Evolutionary conservation across 2,113 vertebrate species (phyloP).

Genomic region (Dolichotis patagonum): DNA sequence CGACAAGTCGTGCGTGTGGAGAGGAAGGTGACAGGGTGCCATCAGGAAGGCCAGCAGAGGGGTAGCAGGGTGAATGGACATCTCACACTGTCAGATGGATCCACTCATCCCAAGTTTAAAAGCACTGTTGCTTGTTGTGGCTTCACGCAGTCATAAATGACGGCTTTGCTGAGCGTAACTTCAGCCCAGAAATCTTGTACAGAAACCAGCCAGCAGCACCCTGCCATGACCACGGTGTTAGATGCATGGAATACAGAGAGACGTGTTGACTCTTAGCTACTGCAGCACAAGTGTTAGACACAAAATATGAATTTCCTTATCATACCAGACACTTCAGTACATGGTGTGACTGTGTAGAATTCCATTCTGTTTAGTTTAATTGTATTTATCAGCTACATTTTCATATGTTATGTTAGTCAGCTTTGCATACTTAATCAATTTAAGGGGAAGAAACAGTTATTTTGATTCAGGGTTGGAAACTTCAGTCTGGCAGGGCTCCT

Average conservation of each 20-base stretch:
- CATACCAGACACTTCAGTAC: background rate
- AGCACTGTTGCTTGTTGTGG: background rate
- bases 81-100: background rate
- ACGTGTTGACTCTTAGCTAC: background rate
- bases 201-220: background rate
- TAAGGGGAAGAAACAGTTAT: background rate
- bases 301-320: background rate
- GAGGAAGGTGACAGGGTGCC: background rate
- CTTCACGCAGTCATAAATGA: background rate
- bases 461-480: background rate
- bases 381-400: conserved; percentile 21
- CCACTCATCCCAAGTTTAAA: background rate
- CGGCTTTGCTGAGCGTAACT: background rate
- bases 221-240: background rate
- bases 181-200: background rate
- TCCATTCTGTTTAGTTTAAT: background rate
- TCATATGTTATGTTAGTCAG: background rate
- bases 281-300: background rate
- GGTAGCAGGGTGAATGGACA: background rate
- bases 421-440: background rate
- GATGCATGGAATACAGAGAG: background rate
- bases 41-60: background rate
- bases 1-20: background rate
- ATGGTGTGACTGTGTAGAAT: background rate
- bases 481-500: background rate